These are phyloP conservation scores for Zaprionus obscuricornis DNA, from an alignment of 2,888 invertebrate species.

Conservation along the genomic window DNA sequence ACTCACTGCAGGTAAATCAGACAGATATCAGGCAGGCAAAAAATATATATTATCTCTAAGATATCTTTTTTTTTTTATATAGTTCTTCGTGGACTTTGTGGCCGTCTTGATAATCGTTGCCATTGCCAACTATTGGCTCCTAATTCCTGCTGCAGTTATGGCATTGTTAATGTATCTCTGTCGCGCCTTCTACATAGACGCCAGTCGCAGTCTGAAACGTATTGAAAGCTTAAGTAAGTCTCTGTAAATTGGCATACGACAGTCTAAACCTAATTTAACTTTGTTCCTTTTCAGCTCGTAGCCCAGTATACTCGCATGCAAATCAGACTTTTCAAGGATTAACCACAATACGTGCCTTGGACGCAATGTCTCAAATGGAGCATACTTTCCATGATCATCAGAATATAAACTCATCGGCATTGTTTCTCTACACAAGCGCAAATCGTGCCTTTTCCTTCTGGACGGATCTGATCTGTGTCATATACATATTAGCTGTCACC, in stretches of 20 bases:
- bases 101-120: conserved; percentile 87
- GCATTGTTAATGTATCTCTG: conserved; percentile 85
- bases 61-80: neutral
- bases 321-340: conserved; percentile 90
- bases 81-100: conserved; percentile 80
- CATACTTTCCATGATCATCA: conserved; percentile 86
- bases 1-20: conserved; percentile 85
- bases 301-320: conserved; percentile 90
- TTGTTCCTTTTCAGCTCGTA: conserved; percentile 86
- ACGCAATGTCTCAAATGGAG: conserved; percentile 86
- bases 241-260: too few relatives aligned
- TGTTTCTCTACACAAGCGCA: conserved; percentile 91
- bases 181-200: conserved; percentile 85
- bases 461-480: conserved; percentile 93
- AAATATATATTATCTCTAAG: neutral
- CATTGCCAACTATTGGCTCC: conserved; percentile 86
- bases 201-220: conserved; percentile 85
- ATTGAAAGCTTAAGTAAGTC: conserved; percentile 81
- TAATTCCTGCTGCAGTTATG: conserved; percentile 86
- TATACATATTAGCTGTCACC: conserved; percentile 93
- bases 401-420: conserved; percentile 88
- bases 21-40: too few relatives aligned
- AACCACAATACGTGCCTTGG: conserved; percentile 89
- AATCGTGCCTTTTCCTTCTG: conserved; percentile 96
- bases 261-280: neutral